phyloP scores from a whole-genome alignment of 2,888 invertebrate species.

The Ctenicera cuprea region DNA sequence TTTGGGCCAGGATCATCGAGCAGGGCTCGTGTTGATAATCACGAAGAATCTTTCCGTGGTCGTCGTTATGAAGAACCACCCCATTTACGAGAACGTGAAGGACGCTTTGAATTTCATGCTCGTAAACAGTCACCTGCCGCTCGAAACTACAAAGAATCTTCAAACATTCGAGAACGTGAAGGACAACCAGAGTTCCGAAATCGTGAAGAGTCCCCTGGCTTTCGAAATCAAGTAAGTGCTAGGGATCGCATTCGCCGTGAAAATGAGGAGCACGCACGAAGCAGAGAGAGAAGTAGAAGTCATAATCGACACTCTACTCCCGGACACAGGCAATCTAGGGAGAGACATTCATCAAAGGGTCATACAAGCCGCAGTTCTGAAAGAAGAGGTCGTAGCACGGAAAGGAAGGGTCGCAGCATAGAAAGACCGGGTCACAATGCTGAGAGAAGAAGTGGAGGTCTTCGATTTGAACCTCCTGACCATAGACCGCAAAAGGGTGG shows the following conservation, averaged over 20 bases:
- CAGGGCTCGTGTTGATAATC: neutral
- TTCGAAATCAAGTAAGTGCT: neutral
- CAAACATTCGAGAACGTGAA: neutral
- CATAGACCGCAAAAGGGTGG: no score
- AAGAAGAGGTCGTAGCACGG: neutral
- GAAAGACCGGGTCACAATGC: neutral
- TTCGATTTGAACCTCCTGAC: constrained; percentile 14
- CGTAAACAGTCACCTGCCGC: neutral
- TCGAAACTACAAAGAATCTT: neutral
- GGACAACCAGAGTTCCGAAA: neutral
- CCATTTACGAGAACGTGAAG: neutral
- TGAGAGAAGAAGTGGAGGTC: neutral
- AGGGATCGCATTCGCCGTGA: neutral
- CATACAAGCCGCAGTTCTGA: constrained; percentile 1
- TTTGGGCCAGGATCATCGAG: neutral
- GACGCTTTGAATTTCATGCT: no score
- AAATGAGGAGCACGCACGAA: neutral
- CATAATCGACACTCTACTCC: neutral
- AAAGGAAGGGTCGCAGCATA: neutral
- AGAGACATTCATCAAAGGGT: constrained; percentile 1
- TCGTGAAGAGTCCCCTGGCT: neutral
- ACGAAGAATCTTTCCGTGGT: neutral
- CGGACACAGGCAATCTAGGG: neutral
- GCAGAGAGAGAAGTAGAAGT: neutral
- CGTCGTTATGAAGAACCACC: neutral